A percentile compares a stretch with the other conserved stretches of the same genome.
Evolutionary conservation across 35 echinoderm and acorn worm genomes (phyloP).

Genomic region (Heliocidaris tuberculata): DNA sequence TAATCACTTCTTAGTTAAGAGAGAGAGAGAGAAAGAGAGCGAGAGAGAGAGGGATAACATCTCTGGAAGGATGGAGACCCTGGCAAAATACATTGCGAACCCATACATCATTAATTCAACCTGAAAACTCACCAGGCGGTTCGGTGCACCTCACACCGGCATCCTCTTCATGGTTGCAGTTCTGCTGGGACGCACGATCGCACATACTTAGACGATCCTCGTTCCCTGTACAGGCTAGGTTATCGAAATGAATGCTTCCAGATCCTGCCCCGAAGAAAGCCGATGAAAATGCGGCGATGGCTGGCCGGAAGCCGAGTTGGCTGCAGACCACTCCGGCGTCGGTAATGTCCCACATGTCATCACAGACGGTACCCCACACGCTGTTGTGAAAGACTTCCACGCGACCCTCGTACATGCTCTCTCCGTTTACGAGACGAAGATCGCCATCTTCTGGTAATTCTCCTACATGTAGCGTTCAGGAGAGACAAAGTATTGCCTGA

Average conservation of each 20-base stretch:
- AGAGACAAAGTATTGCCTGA: neutral
- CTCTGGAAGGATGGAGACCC: no score
- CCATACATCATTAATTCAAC: no score
- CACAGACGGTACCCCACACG: conserved; percentile 48
- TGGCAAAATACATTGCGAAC: no score
- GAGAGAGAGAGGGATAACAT: no score
- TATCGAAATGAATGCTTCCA: neutral
- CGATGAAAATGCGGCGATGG: neutral
- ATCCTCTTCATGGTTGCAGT: conserved; percentile 59
- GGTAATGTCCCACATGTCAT: conserved; percentile 45
- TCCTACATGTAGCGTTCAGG: neutral
- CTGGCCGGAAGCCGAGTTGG: conserved; percentile 39
- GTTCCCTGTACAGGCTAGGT: neutral
- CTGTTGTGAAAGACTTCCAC: conserved; percentile 37
- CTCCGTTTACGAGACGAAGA: conserved; percentile 4
- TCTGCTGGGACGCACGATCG: neutral
- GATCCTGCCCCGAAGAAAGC: conserved; percentile 6
- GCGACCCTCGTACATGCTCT: conserved; percentile 4
- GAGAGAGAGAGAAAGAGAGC: no score
- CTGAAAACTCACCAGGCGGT: neutral
- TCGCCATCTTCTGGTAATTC: neutral
- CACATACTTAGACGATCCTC: conserved; percentile 19
- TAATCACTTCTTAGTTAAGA: no score
- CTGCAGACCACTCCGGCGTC: conserved; percentile 44
- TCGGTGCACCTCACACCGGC: conserved; percentile 56